Evolutionary conservation across 2,113 vertebrate species (phyloP).

Genomic region (Pithys albifrons): DNA sequence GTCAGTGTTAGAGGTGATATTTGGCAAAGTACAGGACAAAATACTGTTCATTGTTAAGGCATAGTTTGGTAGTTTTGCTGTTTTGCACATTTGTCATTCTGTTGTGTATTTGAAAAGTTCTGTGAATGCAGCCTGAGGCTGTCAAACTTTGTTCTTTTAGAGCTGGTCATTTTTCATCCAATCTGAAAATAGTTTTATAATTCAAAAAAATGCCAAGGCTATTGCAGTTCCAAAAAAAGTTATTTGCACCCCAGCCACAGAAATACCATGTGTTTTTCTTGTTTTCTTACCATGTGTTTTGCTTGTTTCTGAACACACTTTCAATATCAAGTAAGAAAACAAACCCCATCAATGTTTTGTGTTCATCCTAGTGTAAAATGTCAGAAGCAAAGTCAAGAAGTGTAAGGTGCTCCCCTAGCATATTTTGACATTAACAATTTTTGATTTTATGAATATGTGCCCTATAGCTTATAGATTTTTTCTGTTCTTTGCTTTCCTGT

Average conservation of each 20-base stretch:
- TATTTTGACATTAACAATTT: slow-evolving; percentile 10
- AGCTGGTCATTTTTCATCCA: slow-evolving; percentile 12
- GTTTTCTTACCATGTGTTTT: not conserved
- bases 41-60: not conserved
- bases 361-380: slow-evolving; percentile 56
- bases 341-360: not conserved
- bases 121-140: not conserved
- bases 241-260: not conserved
- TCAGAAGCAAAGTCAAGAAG: slow-evolving; percentile 40
- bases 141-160: slow-evolving; percentile 3
- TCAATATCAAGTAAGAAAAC: not conserved
- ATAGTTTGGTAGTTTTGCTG: not conserved
- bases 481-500: not conserved
- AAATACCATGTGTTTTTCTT: not conserved
- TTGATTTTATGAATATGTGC: slow-evolving; percentile 41
- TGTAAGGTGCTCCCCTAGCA: not conserved
- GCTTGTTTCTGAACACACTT: not conserved
- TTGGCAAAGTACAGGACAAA: not conserved
- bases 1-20: not conserved
- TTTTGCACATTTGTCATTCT: slow-evolving; percentile 6
- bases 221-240: slow-evolving; percentile 2
- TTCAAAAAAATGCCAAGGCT: not conserved
- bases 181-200: not conserved
- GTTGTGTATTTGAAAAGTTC: not conserved
- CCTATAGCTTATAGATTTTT: not conserved